Evolutionary conservation across 64 coral and sea anemone genomes (phyloP).

Genomic region (Actinia tenebrosa): DNA sequence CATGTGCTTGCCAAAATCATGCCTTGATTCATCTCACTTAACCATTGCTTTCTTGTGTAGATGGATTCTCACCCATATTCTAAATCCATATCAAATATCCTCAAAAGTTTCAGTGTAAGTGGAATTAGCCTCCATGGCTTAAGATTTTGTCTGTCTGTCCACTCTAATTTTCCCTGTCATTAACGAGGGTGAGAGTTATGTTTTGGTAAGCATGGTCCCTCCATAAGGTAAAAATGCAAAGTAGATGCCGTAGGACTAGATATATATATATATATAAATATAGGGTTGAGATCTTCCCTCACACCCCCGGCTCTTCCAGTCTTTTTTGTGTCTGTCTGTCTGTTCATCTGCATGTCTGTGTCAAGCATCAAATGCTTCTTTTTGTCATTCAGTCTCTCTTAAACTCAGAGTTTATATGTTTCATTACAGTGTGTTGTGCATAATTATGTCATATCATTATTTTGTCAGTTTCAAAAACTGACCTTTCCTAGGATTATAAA

Average conservation of each 20-base stretch:
- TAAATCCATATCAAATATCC: not conserved
- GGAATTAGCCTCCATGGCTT: not conserved
- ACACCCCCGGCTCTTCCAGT: conserved; percentile 32
- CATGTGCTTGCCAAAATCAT: conserved; percentile 1
- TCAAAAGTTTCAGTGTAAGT: not conserved
- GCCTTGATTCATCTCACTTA: not conserved
- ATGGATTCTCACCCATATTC: not conserved
- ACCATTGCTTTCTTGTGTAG: not conserved
- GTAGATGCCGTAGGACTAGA: conserved; percentile 24
- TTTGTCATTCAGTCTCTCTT: not conserved
- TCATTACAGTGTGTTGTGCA: conserved; percentile 9
- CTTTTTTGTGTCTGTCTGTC: not conserved
- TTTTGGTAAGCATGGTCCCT: not conserved
- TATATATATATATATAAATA: conserved; percentile 4
- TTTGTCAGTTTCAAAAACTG: conserved; percentile 38
- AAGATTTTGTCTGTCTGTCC: not conserved
- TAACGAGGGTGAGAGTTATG: not conserved
- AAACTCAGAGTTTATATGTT: not conserved
- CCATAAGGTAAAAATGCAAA: not conserved
- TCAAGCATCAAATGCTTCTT: conserved; percentile 32
- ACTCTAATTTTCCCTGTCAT: not conserved
- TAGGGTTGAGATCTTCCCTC: conserved; percentile 31
- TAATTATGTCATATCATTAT: conserved; percentile 12
- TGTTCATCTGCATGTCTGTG: not conserved
- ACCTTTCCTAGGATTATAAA: not conserved